These are phyloP conservation scores for Acanthaster planci DNA, from an alignment of 35 echinoderm and acorn worm genomes.

Conservation along the genomic window DNA sequence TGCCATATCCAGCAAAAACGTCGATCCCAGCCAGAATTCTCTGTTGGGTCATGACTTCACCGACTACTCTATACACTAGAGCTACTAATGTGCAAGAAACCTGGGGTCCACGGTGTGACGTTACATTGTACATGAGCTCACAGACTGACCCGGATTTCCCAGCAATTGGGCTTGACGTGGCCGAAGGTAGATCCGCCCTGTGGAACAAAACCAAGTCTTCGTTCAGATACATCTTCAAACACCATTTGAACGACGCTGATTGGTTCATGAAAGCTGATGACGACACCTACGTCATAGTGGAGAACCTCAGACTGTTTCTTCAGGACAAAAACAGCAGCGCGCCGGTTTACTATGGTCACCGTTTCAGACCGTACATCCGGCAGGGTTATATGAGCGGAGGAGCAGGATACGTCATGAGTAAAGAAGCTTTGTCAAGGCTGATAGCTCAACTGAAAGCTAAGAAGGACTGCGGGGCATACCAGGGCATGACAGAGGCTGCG, in stretches of 20 bases:
- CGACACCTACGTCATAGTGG: slow-evolving; percentile 85
- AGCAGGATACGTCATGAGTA: slow-evolving; percentile 64
- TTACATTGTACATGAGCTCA: slow-evolving; percentile 68
- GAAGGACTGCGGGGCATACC: background rate
- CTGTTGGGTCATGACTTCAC: slow-evolving; percentile 80
- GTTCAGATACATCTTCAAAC: slow-evolving; percentile 48
- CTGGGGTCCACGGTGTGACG: slow-evolving; percentile 77
- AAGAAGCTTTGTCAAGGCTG: background rate
- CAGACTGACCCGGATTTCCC: slow-evolving; percentile 65
- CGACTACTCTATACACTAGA: slow-evolving; percentile 45
- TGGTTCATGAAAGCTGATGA: slow-evolving; percentile 92
- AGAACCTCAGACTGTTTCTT: slow-evolving; percentile 83
- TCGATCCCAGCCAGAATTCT: slow-evolving; percentile 55
- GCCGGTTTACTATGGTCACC: slow-evolving; percentile 73
- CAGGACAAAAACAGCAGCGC: slow-evolving; percentile 43
- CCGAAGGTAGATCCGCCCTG: slow-evolving; percentile 45
- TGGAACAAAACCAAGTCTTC: slow-evolving; percentile 71
- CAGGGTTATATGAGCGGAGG: slow-evolving; percentile 95
- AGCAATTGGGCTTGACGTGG: slow-evolving; percentile 53
- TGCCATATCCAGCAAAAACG: background rate
- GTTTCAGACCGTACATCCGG: slow-evolving; percentile 73
- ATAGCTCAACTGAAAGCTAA: background rate
- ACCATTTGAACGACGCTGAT: slow-evolving; percentile 52
- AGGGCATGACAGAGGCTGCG: background rate
- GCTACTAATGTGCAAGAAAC: slow-evolving; percentile 48